Percentiles rank a stretch among this genome's conserved stretches.
These are phyloP conservation scores for Clusia tigrina DNA, from an alignment of 2,888 invertebrate species.

Conservation along the genomic window DNA sequence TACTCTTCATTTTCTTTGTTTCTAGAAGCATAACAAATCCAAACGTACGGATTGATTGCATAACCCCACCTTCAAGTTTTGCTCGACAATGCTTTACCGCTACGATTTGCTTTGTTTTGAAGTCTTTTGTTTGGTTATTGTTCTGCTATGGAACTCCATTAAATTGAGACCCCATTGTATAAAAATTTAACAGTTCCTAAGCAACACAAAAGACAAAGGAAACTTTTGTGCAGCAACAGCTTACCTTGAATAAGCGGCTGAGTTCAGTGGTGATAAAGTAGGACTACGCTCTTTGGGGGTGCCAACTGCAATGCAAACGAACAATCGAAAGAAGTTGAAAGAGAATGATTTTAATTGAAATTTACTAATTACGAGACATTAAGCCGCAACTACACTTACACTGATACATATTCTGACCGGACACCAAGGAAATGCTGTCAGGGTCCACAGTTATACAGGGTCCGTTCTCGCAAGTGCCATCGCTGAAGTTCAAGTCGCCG, in stretches of 20 bases:
- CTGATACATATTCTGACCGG: conserved; percentile 65
- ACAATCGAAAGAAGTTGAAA: neutral
- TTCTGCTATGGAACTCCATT: too few relatives aligned
- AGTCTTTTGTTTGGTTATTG: too few relatives aligned
- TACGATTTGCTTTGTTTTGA: too few relatives aligned
- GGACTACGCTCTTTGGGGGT: conserved; percentile 87
- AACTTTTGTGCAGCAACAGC: too few relatives aligned
- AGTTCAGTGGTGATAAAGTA: conserved; percentile 81
- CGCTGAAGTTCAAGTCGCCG: conserved; percentile 79
- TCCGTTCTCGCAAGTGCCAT: conserved; percentile 69
- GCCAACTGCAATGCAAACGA: conserved; percentile 68
- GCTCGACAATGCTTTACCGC: too few relatives aligned
- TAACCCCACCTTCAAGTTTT: too few relatives aligned
- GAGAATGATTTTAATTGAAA: neutral
- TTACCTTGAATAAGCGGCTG: conserved; percentile 76
- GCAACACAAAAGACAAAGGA: too few relatives aligned
- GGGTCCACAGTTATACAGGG: conserved; percentile 65
- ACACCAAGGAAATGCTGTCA: conserved; percentile 64
- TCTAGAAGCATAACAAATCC: too few relatives aligned
- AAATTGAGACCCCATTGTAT: too few relatives aligned
- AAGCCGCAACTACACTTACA: conserved; percentile 50
- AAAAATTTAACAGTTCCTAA: too few relatives aligned
- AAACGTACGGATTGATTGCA: too few relatives aligned
- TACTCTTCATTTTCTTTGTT: too few relatives aligned
- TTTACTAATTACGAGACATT: neutral